phyloP scores from a whole-genome alignment of 2,888 invertebrate genomes.

The Antheraea assamensis region DNA sequence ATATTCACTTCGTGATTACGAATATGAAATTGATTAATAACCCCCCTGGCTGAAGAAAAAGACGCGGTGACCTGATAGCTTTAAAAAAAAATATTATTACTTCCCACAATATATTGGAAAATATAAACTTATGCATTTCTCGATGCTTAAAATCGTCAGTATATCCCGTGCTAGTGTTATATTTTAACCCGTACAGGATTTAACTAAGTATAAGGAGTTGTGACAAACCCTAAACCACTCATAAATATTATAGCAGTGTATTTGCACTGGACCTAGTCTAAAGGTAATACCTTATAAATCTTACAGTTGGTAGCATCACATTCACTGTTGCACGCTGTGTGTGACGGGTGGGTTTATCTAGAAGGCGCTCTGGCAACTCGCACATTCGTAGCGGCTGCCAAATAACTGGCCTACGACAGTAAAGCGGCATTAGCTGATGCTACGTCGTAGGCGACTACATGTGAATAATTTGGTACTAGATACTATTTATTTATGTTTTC shows the following conservation, averaged over 20 bases:
- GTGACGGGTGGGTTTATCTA: conserved; percentile 54
- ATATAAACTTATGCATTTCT: neutral
- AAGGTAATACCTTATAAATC: conserved; percentile 8
- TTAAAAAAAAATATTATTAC: too few relatives aligned
- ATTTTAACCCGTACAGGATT: too few relatives aligned
- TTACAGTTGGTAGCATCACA: conserved; percentile 13
- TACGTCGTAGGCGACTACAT: conserved; percentile 64
- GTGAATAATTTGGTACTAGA: conserved; percentile 35
- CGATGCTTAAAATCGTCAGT: too few relatives aligned
- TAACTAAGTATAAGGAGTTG: too few relatives aligned
- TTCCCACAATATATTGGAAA: too few relatives aligned
- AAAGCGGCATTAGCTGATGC: conserved; percentile 62
- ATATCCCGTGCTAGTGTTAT: too few relatives aligned
- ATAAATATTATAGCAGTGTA: neutral
- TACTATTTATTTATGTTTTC: conserved; percentile 20
- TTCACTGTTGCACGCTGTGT: conserved; percentile 44
- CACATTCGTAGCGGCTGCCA: conserved; percentile 73
- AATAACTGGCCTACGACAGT: conserved; percentile 64
- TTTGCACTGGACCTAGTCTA: neutral
- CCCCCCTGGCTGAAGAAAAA: too few relatives aligned
- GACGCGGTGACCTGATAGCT: too few relatives aligned
- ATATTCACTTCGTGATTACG: too few relatives aligned
- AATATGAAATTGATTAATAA: too few relatives aligned
- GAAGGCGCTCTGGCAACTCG: conserved; percentile 64
- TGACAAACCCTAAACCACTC: neutral